Percentiles rank a stretch among this genome's conserved stretches.
These are phyloP conservation scores for Hydrozoanthus tunicans DNA, from an alignment of 64 coral and sea anemone species.

Conservation along the genomic window DNA sequence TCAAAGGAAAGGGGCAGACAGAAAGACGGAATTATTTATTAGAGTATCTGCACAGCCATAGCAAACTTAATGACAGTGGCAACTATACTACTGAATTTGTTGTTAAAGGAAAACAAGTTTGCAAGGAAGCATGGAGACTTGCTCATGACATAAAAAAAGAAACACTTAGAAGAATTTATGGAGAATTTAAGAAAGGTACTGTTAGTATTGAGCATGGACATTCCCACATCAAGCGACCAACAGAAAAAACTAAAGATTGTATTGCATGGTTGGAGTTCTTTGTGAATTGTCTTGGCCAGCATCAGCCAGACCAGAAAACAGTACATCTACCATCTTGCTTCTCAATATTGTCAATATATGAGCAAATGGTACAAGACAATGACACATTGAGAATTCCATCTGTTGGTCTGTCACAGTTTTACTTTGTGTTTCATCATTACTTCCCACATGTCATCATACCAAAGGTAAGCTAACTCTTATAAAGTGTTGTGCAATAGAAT, in stretches of 20 bases:
- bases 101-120: constrained; percentile 3
- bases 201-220: constrained; percentile 5
- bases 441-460: constrained; percentile 58
- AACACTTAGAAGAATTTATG: constrained; percentile 8
- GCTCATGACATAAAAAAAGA: constrained; percentile 18
- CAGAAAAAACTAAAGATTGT: constrained; percentile 44
- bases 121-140: constrained; percentile 28
- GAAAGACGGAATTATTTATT: constrained; percentile 37
- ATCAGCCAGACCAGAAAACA: constrained; percentile 22
- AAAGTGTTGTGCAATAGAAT: too few relatives aligned
- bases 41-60: constrained; percentile 41
- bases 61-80: background rate
- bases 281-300: constrained; percentile 25
- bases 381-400: constrained; percentile 20
- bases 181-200: constrained; percentile 31
- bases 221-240: background rate
- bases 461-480: constrained; percentile 6
- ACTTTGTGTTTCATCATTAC: constrained; percentile 19
- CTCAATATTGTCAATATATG: constrained; percentile 10
- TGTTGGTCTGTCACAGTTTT: constrained; percentile 50
- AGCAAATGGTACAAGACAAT: constrained; percentile 36
- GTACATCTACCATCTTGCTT: constrained; percentile 53
- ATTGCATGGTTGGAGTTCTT: constrained; percentile 54
- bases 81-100: constrained; percentile 18
- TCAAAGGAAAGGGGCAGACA: constrained; percentile 31